These are phyloP conservation scores for Gavia stellata DNA, from an alignment of 2,113 vertebrate genomes.

Conservation along the genomic window DNA sequence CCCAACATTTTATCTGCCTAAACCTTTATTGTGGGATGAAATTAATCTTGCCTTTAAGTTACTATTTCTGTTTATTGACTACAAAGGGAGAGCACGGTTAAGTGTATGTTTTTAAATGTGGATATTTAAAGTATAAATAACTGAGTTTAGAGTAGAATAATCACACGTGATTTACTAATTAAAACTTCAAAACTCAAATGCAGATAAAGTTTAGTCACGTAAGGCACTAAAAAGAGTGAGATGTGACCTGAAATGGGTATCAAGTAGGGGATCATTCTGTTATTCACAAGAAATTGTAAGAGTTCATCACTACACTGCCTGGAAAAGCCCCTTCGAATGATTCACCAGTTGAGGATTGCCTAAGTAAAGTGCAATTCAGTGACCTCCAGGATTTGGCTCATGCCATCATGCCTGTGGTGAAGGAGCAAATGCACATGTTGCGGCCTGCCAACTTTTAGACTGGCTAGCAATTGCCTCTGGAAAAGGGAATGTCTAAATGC, in stretches of 20 bases:
- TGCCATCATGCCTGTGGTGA: background rate
- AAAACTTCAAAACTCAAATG: background rate
- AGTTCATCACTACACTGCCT: background rate
- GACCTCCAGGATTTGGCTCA: background rate
- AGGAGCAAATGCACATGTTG: background rate
- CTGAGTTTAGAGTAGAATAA: background rate
- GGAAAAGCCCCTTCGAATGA: background rate
- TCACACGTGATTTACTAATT: background rate
- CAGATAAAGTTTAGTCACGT: background rate
- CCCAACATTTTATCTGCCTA: background rate
- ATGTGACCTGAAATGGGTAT: background rate
- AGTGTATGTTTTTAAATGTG: background rate
- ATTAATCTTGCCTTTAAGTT: background rate
- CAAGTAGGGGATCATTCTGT: background rate
- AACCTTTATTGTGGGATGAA: background rate
- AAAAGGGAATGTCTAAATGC: background rate
- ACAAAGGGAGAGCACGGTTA: background rate
- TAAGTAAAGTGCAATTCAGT: background rate
- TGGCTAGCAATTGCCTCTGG: background rate
- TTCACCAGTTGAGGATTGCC: background rate
- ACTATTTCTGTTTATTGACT: background rate
- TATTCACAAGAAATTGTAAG: background rate
- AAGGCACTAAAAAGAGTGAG: background rate
- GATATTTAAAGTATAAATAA: background rate
- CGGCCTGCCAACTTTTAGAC: background rate